phyloP scores from a whole-genome alignment of 2,113 vertebrate species.

The Grus americana region DNA sequence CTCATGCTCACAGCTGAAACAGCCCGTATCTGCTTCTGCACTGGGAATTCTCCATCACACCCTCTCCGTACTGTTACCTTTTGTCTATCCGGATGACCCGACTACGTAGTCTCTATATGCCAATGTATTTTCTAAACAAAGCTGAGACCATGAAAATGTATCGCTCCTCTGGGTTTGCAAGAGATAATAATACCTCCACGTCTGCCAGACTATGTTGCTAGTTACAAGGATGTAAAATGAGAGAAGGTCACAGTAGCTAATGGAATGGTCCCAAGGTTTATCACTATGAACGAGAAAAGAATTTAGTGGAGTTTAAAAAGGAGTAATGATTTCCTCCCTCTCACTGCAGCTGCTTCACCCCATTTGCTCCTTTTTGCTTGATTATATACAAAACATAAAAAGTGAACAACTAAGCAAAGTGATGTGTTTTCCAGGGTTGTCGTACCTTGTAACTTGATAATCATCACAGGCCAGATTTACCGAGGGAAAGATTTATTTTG shows the following conservation, averaged over 20 bases:
- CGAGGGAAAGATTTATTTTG: not conserved
- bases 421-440: not conserved
- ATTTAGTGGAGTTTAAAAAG: not conserved
- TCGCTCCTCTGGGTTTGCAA: fast-evolving
- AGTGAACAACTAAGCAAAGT: not conserved
- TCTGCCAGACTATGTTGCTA: not conserved
- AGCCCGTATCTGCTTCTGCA: fast-evolving
- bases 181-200: not conserved
- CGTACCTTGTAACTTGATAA: not conserved
- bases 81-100: not conserved
- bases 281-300: not conserved
- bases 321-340: not conserved
- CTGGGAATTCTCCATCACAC: not conserved
- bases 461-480: not conserved
- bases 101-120: not conserved
- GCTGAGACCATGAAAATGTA: not conserved
- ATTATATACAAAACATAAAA: not conserved
- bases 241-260: not conserved
- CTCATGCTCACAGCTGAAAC: not conserved
- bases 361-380: not conserved
- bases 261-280: not conserved
- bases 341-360: not conserved
- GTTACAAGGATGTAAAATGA: not conserved
- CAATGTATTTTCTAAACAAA: not conserved
- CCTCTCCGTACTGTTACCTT: not conserved